phyloP scores from a whole-genome alignment of 2,888 invertebrate species.

The Harpalus rubripes region DNA sequence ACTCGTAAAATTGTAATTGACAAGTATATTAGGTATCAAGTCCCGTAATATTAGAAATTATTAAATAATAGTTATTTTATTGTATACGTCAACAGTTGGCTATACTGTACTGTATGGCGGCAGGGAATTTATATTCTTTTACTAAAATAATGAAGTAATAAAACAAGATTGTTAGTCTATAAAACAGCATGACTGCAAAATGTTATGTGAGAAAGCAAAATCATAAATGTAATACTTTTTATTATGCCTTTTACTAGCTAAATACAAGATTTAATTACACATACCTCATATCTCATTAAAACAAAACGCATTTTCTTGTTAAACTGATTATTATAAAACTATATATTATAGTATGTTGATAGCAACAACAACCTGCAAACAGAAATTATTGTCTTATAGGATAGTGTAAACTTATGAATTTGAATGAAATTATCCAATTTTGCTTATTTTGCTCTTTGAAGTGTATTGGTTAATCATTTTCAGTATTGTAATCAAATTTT shows the following conservation, averaged over 20 bases:
- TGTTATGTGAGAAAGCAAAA: conserved; percentile 41
- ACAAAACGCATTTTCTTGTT: conserved; percentile 4
- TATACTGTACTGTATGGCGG: not conserved
- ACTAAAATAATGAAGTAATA: conserved; percentile 46
- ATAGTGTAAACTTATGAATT: too few species aligned
- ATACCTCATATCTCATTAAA: conserved; percentile 23
- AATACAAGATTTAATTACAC: conserved; percentile 24
- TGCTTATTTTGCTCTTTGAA: too few species aligned
- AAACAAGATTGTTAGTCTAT: conserved; percentile 35
- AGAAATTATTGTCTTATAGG: too few species aligned
- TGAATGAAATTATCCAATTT: too few species aligned
- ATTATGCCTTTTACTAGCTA: conserved; percentile 7
- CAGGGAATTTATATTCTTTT: conserved; percentile 9
- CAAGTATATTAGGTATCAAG: not conserved
- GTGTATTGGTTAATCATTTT: too few species aligned
- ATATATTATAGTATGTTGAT: not conserved
- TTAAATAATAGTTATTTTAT: conserved; percentile 1
- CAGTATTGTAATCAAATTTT: too few species aligned
- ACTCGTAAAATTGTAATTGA: not conserved
- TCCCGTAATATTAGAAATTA: not conserved
- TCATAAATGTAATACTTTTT: conserved; percentile 25
- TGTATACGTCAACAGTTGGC: not conserved
- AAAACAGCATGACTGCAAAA: conserved; percentile 41
- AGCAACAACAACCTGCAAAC: not conserved
- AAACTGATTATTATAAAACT: not conserved